These are phyloP conservation scores for Actinia tenebrosa DNA, from an alignment of 64 coral and sea anemone genomes.

Conservation along the genomic window DNA sequence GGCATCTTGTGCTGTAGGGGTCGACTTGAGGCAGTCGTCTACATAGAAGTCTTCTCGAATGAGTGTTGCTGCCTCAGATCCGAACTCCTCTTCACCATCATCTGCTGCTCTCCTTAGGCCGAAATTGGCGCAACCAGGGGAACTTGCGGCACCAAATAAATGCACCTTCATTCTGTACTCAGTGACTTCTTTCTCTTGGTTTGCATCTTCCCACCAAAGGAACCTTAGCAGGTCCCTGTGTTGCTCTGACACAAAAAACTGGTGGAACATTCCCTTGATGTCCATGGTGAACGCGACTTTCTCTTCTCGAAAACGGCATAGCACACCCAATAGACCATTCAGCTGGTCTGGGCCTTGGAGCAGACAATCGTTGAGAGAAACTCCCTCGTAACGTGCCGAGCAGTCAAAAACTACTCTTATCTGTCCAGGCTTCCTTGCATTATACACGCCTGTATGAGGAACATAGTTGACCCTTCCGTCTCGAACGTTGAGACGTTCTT, in stretches of 20 bases:
- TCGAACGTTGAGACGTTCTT: slow-evolving; percentile 2
- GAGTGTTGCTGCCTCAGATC: slow-evolving; percentile 6
- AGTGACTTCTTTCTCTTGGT: slow-evolving; percentile 5
- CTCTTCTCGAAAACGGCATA: slow-evolving; percentile 24
- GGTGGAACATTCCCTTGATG: slow-evolving; percentile 44
- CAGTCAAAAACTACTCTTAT: slow-evolving; percentile 35
- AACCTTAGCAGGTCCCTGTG: slow-evolving; percentile 26
- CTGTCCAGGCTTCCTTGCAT: slow-evolving; percentile 42
- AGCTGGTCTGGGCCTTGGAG: slow-evolving; percentile 38
- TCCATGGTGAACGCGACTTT: slow-evolving; percentile 13
- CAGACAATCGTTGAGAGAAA: slow-evolving; percentile 33
- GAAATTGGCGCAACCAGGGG: slow-evolving; percentile 14
- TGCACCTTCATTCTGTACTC: slow-evolving; percentile 37
- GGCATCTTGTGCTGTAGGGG: background rate
- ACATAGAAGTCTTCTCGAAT: slow-evolving; percentile 16
- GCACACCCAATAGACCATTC: slow-evolving; percentile 40
- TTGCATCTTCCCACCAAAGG: slow-evolving; percentile 29
- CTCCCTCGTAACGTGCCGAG: slow-evolving; percentile 32
- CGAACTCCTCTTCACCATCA: slow-evolving; percentile 8
- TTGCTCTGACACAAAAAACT: slow-evolving; percentile 9
- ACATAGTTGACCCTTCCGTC: slow-evolving; percentile 1
- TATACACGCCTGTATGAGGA: slow-evolving; percentile 36
- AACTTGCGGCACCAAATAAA: slow-evolving; percentile 13
- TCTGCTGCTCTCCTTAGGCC: background rate
- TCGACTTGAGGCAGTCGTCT: slow-evolving; percentile 2